Base-by-base conservation (phyloP, 2,888 invertebrate species). In the Lycia hirtaria region DNA sequence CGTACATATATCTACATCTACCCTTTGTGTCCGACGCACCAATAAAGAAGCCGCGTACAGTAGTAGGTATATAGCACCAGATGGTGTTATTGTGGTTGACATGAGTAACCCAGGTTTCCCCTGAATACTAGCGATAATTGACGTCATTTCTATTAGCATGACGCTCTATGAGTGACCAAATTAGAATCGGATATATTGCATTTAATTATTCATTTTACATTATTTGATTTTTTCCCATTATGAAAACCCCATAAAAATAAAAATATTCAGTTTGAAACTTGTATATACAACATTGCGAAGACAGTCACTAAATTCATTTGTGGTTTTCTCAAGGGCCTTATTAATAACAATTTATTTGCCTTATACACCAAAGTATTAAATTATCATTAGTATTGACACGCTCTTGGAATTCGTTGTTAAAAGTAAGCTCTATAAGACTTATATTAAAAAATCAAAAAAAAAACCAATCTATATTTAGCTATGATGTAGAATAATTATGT, bases 381-480 rank as follows among this genome's bases (percentile, higher is more conserved):
- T 15, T 41, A 26, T 26, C 17, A 5, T 10, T 26, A 41, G 41
- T 41, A 41, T 41, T n/a, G n/a, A n/a, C n/a, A n/a, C n/a, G n/a
- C n/a, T n/a, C n/a, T n/a, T n/a, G n/a, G n/a, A n/a, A n/a, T n/a
- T n/a, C n/a, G n/a, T n/a, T n/a, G n/a, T n/a, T n/a, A n/a, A n/a
- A n/a, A n/a, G n/a, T n/a, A n/a, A n/a, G n/a, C n/a, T n/a, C n/a
- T n/a, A n/a, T n/a, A n/a, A n/a, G n/a, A n/a, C n/a, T n/a, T n/a
- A n/a, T n/a, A n/a, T n/a, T n/a, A n/a, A 24, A 24, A 24, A 24
- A n/a, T 22, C 22, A 22, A 24, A 9, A 24, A 24, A 24, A 24
- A 24, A 3, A 1, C 1, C 24, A 3, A 24, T 9, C 24, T 24
- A 24, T 7, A 7, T 24, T 24, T 3, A 24, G 22, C 22, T 4